Conservation (phyloP, 2,113 vertebrate genomes). For the Herpetotheres cachinnans region DNA sequence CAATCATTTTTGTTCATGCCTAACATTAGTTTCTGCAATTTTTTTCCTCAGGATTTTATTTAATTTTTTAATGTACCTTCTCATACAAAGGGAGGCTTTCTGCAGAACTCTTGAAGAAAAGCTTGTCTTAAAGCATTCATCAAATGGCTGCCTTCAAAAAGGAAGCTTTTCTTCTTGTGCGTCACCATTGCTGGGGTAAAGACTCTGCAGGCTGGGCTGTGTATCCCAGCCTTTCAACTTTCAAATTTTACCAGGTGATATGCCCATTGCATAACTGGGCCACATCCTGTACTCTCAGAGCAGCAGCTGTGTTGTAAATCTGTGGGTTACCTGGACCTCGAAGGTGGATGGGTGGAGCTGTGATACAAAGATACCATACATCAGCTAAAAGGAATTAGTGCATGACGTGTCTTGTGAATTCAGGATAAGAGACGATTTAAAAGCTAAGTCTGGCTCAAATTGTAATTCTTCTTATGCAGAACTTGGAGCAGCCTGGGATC, state of each 20-base stretch:
- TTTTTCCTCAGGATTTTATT: neutral
- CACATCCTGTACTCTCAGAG: neutral
- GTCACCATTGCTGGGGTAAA: fast-evolving
- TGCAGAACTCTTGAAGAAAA: neutral
- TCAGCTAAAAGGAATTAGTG: neutral
- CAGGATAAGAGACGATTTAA: neutral
- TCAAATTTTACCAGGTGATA: neutral
- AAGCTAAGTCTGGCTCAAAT: neutral
- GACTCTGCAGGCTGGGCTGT: neutral
- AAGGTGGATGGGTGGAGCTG: neutral
- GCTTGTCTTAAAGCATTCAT: neutral
- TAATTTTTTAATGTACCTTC: neutral
- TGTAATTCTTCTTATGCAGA: neutral
- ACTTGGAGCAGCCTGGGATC: neutral
- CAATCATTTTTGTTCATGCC: neutral
- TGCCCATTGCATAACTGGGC: neutral
- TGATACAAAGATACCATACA: neutral
- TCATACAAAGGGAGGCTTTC: neutral
- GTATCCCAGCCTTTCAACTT: neutral
- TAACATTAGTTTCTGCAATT: neutral
- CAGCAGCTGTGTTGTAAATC: neutral
- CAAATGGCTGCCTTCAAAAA: neutral
- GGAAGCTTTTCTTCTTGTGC: neutral
- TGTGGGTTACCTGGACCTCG: neutral
- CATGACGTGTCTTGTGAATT: neutral